phyloP scores from a whole-genome alignment of 2,113 vertebrate species.

The Gobius niger region DNA sequence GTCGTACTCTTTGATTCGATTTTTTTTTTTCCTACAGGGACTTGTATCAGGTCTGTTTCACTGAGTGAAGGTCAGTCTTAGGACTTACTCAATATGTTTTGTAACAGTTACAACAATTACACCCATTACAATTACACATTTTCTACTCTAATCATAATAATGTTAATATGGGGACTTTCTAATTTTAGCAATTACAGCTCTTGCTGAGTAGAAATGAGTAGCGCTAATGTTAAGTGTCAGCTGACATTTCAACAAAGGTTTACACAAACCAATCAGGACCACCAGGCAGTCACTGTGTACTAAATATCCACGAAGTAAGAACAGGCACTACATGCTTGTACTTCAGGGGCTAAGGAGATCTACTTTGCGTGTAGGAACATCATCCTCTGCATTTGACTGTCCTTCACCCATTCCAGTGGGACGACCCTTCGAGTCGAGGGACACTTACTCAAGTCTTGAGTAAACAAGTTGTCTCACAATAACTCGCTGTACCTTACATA shows the following conservation, averaged over 20 bases:
- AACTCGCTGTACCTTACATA: not conserved
- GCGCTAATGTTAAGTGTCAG: conserved; percentile 29
- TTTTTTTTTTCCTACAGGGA: too few species aligned
- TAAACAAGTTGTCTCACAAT: not conserved
- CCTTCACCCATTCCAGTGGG: not conserved
- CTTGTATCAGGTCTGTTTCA: too few species aligned
- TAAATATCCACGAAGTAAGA: not conserved
- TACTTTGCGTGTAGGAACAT: not conserved
- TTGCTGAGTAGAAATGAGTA: conserved; percentile 22
- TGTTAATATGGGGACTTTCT: conserved; percentile 13
- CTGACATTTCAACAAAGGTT: conserved; percentile 20
- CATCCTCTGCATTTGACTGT: not conserved
- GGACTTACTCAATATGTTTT: not conserved
- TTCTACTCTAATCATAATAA: not conserved
- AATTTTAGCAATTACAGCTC: conserved; percentile 13
- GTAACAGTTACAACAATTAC: not conserved
- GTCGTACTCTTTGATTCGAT: too few species aligned
- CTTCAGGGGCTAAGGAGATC: not conserved
- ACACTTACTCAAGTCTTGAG: not conserved
- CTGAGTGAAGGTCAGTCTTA: too few species aligned
- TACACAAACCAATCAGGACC: conserved; percentile 1
- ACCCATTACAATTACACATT: too few species aligned
- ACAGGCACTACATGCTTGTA: not conserved
- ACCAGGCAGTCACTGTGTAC: not conserved
- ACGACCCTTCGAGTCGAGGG: not conserved